These are phyloP conservation scores for Grammomys surdaster DNA, from an alignment of 2,113 vertebrate species.

Conservation along the genomic window DNA sequence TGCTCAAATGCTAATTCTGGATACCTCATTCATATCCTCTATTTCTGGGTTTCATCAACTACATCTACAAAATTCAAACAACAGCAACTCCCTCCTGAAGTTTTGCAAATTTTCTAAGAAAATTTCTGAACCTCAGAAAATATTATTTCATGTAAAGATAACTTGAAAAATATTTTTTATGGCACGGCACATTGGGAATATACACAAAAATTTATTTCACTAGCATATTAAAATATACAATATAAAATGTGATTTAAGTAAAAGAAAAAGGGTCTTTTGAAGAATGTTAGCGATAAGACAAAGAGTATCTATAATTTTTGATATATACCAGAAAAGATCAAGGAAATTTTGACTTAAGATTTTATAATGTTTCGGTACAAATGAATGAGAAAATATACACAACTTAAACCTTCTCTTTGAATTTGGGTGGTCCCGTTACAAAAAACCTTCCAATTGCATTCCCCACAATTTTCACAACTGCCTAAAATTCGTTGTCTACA, in stretches of 20 bases:
- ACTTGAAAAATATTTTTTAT: not conserved
- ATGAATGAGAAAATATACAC: not conserved
- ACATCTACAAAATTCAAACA: not conserved
- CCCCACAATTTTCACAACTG: not conserved
- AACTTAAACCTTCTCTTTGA: not conserved
- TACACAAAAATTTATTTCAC: not conserved
- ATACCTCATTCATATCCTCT: conserved; percentile 1
- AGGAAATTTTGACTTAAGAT: not conserved
- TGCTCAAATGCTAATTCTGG: conserved; percentile 20
- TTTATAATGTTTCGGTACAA: conserved; percentile 12
- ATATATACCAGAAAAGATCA: not conserved
- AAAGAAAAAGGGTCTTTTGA: conserved; percentile 11
- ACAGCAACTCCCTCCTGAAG: not conserved
- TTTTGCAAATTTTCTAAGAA: conserved; percentile 53
- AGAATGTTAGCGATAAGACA: not conserved
- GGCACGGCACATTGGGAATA: not conserved
- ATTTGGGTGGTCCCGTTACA: not conserved
- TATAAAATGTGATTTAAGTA: not conserved
- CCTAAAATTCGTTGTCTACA: not conserved
- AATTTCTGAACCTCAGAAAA: not conserved
- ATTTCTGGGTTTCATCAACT: conserved; percentile 2
- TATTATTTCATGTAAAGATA: conserved; percentile 37
- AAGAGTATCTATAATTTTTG: not conserved
- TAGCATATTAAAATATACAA: conserved; percentile 31
- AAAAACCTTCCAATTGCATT: not conserved